Base-by-base conservation (phyloP, 2,113 vertebrate species). In the Petrocephalus microphthalmus region DNA sequence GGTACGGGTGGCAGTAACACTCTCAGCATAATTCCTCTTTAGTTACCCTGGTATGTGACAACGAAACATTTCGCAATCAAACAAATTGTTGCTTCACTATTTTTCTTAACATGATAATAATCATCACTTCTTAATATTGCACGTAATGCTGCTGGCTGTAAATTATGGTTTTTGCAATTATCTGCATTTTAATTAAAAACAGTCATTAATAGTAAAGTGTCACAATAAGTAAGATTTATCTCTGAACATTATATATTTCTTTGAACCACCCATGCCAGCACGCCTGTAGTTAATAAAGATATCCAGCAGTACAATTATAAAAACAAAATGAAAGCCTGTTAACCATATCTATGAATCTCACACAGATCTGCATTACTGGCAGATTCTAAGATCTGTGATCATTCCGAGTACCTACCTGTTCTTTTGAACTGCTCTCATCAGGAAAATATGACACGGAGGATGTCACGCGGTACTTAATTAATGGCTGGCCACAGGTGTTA, bases 401-500 rank as follows among this genome's bases (percentile, higher is more conserved):
- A 3, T 81, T 81, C 54, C 20, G 1, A 20, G 37, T 45, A 51
- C 33, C 6, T 60, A 88, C 54, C 42, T 60, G 42, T 84, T 29
- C 11, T 84, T 78, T 83, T 64, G n/a, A 84, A 33, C 52, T 64
- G 54, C 82, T 78, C 47, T 20, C 51, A 33, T 64, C 67, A 51
- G 29, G 47, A 49, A 67, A 53, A 37, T 53, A 56, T 37, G 37
- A 81, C 25, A 22, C 7, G 13, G 52, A 37, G 25, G 25, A 52
- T 60, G n/a, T 83, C 78, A 56, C 29, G 47, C 7, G 20, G 8
- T 42, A 25, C 7, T 88, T 47, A 42, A 60, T 84, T 84, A 88
- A 88, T n/a, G 82, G 56, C 17, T 49, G 47, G 45, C 88, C 88
- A 85, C 88, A 85, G 88, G 88, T 71, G 88, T 85, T 29, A 22